Conservation (phyloP, 1,140 invertebrate species). For the Cylas formicarius region DNA sequence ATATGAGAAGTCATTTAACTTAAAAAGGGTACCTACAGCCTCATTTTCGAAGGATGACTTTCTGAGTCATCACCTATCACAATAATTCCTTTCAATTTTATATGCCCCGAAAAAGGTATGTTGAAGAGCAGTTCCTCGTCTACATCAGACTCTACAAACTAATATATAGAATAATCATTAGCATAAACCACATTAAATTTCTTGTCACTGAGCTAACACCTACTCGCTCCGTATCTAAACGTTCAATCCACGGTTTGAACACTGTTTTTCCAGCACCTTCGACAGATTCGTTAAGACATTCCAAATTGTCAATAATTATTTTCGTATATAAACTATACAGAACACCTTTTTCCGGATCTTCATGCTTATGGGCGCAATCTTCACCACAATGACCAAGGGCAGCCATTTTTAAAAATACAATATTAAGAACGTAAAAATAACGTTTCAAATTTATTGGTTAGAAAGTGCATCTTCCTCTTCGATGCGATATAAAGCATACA, state of each 20-base stretch:
- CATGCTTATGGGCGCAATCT: slow-evolving; percentile 32
- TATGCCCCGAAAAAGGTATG: slow-evolving; percentile 90
- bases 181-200: slow-evolving; percentile 2
- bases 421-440: no score
- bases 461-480: no score
- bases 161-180: slow-evolving; percentile 33
- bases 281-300: slow-evolving; percentile 82
- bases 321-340: slow-evolving; percentile 84
- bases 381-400: slow-evolving; percentile 39
- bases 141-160: slow-evolving; percentile 92
- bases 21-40: slow-evolving; percentile 59
- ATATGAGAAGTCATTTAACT: slow-evolving; percentile 7
- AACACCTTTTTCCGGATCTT: slow-evolving; percentile 68
- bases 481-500: no score
- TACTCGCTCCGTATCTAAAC: slow-evolving; percentile 69
- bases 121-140: slow-evolving; percentile 93
- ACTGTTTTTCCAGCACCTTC: slow-evolving; percentile 81
- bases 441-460: no score
- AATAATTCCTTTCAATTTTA: slow-evolving; percentile 91
- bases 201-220: slow-evolving; percentile 17
- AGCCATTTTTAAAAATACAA: slow-evolving; percentile 32
- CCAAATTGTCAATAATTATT: slow-evolving; percentile 81
- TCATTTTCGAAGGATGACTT: slow-evolving; percentile 74
- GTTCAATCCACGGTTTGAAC: slow-evolving; percentile 88
- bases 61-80: slow-evolving; percentile 79